Evolutionary conservation across 2,113 vertebrate genomes (phyloP).

Genomic region (Poeciliopsis occidentalis): DNA sequence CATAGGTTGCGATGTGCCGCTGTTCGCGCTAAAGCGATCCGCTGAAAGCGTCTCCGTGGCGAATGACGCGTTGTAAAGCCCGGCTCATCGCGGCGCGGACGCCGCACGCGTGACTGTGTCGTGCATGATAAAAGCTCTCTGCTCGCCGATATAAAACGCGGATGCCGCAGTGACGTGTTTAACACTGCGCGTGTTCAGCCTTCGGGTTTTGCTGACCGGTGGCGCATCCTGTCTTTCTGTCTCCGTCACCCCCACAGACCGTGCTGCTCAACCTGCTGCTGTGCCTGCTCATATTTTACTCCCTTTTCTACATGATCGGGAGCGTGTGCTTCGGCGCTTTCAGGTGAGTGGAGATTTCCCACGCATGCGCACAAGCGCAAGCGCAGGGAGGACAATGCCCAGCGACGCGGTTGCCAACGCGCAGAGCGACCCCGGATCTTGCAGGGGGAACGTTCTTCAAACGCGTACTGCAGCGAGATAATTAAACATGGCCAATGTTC

Average conservation of each 20-base stretch:
- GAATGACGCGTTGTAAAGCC: constrained; percentile 6
- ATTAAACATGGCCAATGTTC: neutral
- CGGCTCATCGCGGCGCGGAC: neutral
- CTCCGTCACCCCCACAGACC: constrained; percentile 62
- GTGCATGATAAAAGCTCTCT: neutral
- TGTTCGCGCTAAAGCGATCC: neutral
- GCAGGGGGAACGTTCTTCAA: neutral
- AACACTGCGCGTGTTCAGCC: neutral
- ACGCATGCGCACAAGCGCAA: constrained; percentile 25
- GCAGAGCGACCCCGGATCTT: too few species aligned
- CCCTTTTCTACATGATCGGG: constrained; percentile 83
- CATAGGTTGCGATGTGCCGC: neutral
- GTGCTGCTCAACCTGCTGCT: constrained; percentile 82
- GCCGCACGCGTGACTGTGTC: too few species aligned
- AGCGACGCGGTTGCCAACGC: too few species aligned
- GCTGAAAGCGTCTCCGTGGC: neutral
- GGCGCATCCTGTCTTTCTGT: neutral
- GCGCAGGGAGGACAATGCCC: too few species aligned
- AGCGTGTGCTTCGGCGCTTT: constrained; percentile 82
- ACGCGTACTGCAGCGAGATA: neutral
- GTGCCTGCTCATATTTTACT: constrained; percentile 84
- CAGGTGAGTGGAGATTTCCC: constrained; percentile 75
- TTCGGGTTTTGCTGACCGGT: neutral
- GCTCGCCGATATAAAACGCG: neutral
- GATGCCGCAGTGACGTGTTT: constrained; percentile 3